phyloP scores from a whole-genome alignment of 1,140 invertebrate species.

The Macrocentrus cingulum region DNA sequence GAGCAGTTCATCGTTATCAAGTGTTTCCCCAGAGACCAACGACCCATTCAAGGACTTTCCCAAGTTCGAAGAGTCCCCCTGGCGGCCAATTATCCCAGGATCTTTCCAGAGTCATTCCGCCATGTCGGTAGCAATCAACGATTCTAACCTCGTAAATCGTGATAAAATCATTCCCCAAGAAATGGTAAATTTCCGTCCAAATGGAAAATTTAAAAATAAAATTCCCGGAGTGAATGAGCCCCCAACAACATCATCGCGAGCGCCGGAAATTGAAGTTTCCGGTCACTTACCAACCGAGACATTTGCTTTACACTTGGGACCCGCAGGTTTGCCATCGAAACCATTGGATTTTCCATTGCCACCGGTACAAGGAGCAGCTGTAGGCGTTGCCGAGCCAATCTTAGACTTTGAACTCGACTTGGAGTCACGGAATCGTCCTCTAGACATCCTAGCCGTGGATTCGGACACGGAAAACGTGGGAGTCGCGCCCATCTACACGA shows the following conservation, averaged over 20 bases:
- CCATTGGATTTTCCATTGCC: background rate
- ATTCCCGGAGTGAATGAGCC: slow-evolving; percentile 33
- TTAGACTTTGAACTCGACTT: slow-evolving; percentile 46
- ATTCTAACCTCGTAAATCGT: slow-evolving; percentile 48
- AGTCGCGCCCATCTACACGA: slow-evolving; percentile 63
- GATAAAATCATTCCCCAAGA: slow-evolving; percentile 47
- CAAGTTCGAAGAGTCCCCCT: slow-evolving; percentile 52
- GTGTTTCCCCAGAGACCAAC: slow-evolving; percentile 14
- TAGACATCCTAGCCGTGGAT: slow-evolving; percentile 32
- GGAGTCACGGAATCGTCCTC: slow-evolving; percentile 44
- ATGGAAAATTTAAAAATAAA: slow-evolving; percentile 51
- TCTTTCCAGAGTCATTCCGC: too few species aligned
- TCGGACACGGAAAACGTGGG: slow-evolving; percentile 17
- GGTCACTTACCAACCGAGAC: slow-evolving; percentile 46
- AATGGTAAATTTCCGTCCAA: slow-evolving; percentile 43
- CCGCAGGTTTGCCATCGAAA: slow-evolving; percentile 11
- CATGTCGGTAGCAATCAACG: too few species aligned
- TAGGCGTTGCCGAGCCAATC: slow-evolving; percentile 51
- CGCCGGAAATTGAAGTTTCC: slow-evolving; percentile 45
- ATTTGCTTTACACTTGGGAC: slow-evolving; percentile 43
- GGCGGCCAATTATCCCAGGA: slow-evolving; percentile 53
- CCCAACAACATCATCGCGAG: background rate
- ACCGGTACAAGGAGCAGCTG: slow-evolving; percentile 32
- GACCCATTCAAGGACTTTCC: slow-evolving; percentile 41
- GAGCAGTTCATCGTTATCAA: slow-evolving; percentile 41